Conservation (phyloP, 2,797 vertebrate species). For the Danio albolineatus region DNA sequence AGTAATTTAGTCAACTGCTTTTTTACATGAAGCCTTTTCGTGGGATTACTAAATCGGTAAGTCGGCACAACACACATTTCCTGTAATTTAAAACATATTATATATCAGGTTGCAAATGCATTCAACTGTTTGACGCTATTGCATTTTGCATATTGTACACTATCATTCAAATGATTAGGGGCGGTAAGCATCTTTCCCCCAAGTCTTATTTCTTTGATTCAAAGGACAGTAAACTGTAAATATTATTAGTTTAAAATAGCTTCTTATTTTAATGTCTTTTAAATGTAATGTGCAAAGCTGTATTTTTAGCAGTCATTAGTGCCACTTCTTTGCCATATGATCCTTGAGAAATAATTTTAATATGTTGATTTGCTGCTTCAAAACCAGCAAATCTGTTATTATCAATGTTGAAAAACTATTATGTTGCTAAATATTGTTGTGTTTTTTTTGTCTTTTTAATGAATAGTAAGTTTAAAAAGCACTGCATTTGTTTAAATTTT, state of each 20-base stretch:
- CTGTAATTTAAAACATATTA: not conserved
- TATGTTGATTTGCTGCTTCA: not conserved
- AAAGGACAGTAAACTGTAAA: not conserved
- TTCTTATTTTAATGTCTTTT: not conserved
- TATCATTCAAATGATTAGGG: not conserved
- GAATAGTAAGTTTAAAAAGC: not conserved
- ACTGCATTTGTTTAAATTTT: not conserved
- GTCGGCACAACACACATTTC: conserved; percentile 60
- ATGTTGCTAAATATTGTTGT: not conserved
- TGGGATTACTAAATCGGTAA: conserved; percentile 83
- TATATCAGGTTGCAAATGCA: not conserved
- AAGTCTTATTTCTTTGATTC: not conserved
- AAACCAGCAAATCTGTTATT: not conserved
- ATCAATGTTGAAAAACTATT: not conserved
- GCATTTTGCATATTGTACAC: not conserved
- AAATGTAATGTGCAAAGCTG: not conserved
- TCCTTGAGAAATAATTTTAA: not conserved
- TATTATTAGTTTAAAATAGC: not conserved
- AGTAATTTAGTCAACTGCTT: conserved; percentile 66
- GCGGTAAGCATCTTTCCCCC: not conserved
- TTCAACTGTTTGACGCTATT: not conserved
- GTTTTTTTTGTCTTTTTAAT: not conserved
- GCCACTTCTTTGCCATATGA: not conserved
- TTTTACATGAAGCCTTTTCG: conserved; percentile 79
- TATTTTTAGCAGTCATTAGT: not conserved